Percentiles rank a stretch among this genome's conserved stretches.
Conservation (phyloP, 2,888 invertebrate genomes). For the Orthosia cruda region DNA sequence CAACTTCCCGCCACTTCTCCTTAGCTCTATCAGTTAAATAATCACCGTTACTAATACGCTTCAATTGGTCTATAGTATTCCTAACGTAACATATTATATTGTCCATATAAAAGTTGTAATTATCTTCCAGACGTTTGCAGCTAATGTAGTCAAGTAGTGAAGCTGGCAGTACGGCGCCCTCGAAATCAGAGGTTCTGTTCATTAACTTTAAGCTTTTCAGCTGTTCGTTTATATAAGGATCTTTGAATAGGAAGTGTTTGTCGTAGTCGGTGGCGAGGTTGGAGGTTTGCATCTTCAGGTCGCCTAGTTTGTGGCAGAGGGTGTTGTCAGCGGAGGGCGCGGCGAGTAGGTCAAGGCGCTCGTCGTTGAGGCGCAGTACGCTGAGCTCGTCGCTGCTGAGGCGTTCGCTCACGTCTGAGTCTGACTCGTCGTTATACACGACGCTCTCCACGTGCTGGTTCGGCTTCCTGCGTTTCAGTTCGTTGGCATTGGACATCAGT, state of each 20-base stretch:
- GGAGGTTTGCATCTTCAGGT: conserved; percentile 78
- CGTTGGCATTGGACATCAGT: conserved; percentile 75
- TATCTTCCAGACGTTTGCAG: conserved; percentile 85
- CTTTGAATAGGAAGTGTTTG: conserved; percentile 79
- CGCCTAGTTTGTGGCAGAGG: conserved; percentile 83
- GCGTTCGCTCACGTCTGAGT: conserved; percentile 81
- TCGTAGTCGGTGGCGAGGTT: conserved; percentile 75
- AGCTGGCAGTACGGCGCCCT: conserved; percentile 77
- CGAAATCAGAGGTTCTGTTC: conserved; percentile 69
- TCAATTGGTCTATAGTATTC: conserved; percentile 87
- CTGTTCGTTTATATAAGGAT: conserved; percentile 81
- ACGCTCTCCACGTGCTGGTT: conserved; percentile 87
- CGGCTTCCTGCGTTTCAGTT: conserved; percentile 69
- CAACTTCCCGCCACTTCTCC: conserved; percentile 85
- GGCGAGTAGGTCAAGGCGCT: conserved; percentile 81
- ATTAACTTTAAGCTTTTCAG: conserved; percentile 75
- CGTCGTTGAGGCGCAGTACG: conserved; percentile 80
- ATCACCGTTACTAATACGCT: conserved; percentile 88
- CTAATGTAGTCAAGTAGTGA: conserved; percentile 86
- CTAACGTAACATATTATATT: conserved; percentile 86
- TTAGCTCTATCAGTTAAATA: conserved; percentile 87
- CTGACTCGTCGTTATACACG: conserved; percentile 84
- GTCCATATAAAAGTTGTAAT: conserved; percentile 88
- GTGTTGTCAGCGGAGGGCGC: conserved; percentile 78
- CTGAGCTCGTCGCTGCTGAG: conserved; percentile 81